Evolutionary conservation across 2,113 vertebrate species (phyloP), one percentile per base, ranked within the genome.

Genomic region (Ptychochromis oligacanthus): DNA sequence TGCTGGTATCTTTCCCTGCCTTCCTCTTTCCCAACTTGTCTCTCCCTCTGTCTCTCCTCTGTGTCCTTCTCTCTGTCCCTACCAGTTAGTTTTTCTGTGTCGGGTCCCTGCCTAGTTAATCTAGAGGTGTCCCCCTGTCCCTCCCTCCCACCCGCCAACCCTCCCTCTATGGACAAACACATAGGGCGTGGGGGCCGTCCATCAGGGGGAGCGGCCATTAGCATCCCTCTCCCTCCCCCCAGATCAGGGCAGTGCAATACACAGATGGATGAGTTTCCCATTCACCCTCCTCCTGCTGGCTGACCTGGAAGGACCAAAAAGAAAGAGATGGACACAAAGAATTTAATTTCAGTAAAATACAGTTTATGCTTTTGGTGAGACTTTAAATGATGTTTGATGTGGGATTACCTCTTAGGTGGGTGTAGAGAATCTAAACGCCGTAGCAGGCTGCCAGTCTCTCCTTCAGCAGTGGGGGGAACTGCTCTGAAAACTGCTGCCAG

Each of bases 401-500:
- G 10, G 26, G 14, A 12, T 84, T 88, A 93, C 94, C 93, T 87
- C 82, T 79, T 86, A 77, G 89, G 74, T 90, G 82, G 83, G 87
- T 85, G 89, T 94, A 80, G 87, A 84, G 91, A 83, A 78, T 93
- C 96, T 98, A 98, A 95, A 98, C 97, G 64, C 97, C 97, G 0
- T 98, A 98, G 95, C 97, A 98, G 54, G 97, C 97, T 77, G 97
- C 96, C 92, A 98, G 96, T 89, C 97, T 95, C 91, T 98, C 97
- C 93, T 98, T 98, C 86, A 98, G 96, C 93, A 97, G 95, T 3
- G 97, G 97, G 2, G 97, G 97, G 91, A 98, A 98, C 95, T 98
- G 97, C 94, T 98, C 97, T 0, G 97, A 98, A 87, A 98, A 98
- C 94, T 98, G 97, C 88, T 97, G 97, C 97, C 97, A 98, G 93